Evolutionary conservation across 2,797 vertebrate species (phyloP), one percentile per base, ranked within the genome.

Genomic region (Molossus alvarezi): DNA sequence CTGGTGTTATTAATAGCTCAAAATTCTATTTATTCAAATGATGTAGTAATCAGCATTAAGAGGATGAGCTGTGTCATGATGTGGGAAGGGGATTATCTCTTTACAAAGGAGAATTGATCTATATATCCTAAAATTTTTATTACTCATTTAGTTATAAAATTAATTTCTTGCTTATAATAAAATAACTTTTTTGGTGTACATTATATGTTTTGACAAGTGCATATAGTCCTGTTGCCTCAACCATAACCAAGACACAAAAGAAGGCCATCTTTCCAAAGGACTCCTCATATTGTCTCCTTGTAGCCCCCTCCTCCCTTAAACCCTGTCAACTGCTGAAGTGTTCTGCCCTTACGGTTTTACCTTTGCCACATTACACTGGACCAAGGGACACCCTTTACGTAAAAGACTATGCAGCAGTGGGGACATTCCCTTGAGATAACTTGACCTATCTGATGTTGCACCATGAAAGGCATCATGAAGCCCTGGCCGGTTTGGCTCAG

Each of bases 21-120:
- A 87, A 81, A 82, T 94, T 87, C 69, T 81, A 79, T 92, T 85
- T 96, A 87, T 84, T 97, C 80, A 91, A 93, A 91, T 64, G 69
- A 10, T 84, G n/a, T 2, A 37, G 11, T 92, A 72, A 88, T 92
- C 71, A 95, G 33, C 18, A 64, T 90, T 92, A 88, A 33, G 29
- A 14, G 41, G 45, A 80, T 86, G 37, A 93, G 25, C 21, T 95
- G 27, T 51, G 91, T 80, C 23, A 83, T 72, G 80, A 88, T 57
- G 57, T 13, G 13, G 12, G n/a, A 79, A 79, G 3, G 20, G 9
- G 15, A 3, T 60, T 83, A 76, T 88, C 20, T 73, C 29, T 80
- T 96, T 73, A 77, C n/a, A 94, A 84, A 85, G 6, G 6, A 77
- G 37, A 91, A 85, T 69, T 62, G 18, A 69, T 75, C 6, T 75